phyloP scores from a whole-genome alignment of 2,113 vertebrate genomes.

The Bos javanicus region DNA sequence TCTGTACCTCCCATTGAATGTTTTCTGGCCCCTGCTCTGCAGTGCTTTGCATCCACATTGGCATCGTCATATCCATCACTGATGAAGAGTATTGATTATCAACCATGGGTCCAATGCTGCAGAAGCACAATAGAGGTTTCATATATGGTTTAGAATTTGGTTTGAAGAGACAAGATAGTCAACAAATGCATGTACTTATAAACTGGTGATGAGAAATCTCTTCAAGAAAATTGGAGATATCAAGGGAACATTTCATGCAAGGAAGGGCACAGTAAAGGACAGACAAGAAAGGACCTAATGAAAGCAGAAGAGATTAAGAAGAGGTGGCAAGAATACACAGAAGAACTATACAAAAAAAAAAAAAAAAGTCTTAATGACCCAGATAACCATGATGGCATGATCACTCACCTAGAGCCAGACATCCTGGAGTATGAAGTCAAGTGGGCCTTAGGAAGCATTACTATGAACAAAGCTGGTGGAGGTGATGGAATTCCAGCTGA shows the following conservation, averaged over 20 bases:
- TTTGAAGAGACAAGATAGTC: background rate
- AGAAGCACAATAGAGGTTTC: background rate
- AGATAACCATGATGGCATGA: background rate
- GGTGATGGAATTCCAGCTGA: background rate
- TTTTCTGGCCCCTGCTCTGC: background rate
- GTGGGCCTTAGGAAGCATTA: background rate
- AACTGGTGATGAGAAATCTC: background rate
- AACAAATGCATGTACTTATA: background rate
- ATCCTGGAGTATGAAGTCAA: background rate
- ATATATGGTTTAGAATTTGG: background rate
- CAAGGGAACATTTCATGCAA: background rate
- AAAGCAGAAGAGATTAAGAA: background rate
- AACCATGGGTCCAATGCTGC: background rate
- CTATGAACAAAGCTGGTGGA: background rate
- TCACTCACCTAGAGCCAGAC: background rate
- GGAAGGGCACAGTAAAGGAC: background rate
- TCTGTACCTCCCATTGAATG: background rate
- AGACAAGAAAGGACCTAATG: background rate
- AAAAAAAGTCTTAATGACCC: background rate
- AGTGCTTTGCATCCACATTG: background rate
- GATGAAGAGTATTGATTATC: background rate
- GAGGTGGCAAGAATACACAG: background rate
- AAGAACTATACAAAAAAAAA: background rate
- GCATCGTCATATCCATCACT: background rate
- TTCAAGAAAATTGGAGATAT: background rate